Conservation (phyloP, 2,888 invertebrate genomes). For the Aspidiotus rigidus region DNA sequence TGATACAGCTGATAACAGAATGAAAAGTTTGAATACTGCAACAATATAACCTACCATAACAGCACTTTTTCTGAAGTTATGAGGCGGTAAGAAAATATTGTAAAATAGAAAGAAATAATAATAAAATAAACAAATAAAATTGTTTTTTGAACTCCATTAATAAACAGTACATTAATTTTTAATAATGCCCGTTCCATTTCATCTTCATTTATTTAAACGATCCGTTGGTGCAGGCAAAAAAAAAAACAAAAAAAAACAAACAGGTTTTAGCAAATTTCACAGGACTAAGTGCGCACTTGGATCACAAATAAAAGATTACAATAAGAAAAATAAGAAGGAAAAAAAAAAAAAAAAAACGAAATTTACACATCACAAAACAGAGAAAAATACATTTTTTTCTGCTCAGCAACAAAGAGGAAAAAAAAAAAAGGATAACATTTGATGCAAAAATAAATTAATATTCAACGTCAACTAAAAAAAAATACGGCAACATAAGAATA, state of each 20-base stretch:
- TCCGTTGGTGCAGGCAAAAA: conserved; percentile 1
- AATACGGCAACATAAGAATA: conserved; percentile 13
- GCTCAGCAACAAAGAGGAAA: background rate
- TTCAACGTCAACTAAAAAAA: conserved; percentile 3
- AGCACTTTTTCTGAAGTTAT: no score
- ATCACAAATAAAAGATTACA: background rate
- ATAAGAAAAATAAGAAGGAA: no score
- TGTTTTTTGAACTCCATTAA: no score
- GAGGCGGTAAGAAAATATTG: no score
- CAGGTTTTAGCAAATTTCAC: background rate
- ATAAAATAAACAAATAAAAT: no score
- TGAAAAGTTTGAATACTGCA: no score
- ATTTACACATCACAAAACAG: conserved; percentile 10
- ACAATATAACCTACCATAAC: no score
- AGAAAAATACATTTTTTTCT: conserved; percentile 5
- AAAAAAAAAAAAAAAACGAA: background rate
- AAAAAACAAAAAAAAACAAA: no score
- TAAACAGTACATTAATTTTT: no score
- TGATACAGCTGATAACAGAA: no score
- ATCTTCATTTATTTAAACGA: conserved; percentile 18
- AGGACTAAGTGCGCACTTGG: conserved; percentile 6
- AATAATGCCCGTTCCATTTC: conserved; percentile 4
- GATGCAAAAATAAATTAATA: background rate
- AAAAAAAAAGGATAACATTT: background rate
- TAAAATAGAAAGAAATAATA: no score